Evolutionary conservation across 2,888 invertebrate species (phyloP).

Genomic region (Galerucella calmariensis): DNA sequence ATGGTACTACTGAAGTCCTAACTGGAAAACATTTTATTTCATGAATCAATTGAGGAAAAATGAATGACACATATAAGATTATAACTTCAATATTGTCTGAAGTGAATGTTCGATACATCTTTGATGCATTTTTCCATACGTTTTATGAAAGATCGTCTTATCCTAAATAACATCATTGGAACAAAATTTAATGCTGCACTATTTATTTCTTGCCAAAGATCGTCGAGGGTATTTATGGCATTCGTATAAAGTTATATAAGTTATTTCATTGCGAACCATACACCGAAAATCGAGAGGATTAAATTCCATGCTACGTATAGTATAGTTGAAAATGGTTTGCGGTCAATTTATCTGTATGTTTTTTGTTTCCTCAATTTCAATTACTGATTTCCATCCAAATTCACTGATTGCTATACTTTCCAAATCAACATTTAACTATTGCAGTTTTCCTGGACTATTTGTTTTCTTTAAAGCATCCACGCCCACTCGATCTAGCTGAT

Average conservation of each 20-base stretch:
- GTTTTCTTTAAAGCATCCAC: constrained; percentile 11
- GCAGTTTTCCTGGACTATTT: not conserved
- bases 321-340: no score
- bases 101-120: no score
- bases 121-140: no score
- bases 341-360: no score
- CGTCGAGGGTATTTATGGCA: not conserved
- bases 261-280: not conserved
- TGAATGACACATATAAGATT: no score
- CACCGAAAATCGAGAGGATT: not conserved
- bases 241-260: not conserved
- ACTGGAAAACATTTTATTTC: no score
- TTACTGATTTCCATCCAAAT: no score
- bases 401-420: no score
- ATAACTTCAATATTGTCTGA: no score
- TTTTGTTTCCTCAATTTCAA: no score
- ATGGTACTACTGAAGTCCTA: no score
- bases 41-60: no score
- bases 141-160: not conserved
- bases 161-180: not conserved
- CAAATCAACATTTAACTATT: not conserved
- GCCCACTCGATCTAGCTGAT: constrained; percentile 20
- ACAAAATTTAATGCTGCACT: not conserved
- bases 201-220: not conserved
- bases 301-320: not conserved